Conservation (phyloP, 2,113 vertebrate genomes). For the Brevimyrus niger region DNA sequence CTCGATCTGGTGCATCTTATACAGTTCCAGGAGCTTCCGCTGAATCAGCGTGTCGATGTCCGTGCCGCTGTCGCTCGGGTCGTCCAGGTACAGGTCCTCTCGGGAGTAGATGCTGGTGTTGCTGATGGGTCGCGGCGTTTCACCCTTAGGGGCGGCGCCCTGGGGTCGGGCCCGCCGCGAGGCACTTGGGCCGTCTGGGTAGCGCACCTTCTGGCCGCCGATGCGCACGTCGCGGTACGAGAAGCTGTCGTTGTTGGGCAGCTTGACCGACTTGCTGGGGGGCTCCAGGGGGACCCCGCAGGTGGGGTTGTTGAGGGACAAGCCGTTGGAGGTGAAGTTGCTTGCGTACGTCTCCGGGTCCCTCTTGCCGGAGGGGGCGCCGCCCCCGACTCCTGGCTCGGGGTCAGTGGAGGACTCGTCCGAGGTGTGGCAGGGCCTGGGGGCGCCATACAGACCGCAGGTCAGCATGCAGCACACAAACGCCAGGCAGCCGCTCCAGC, state of each 20-base stretch:
- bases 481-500: slow-evolving; percentile 63
- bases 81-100: slow-evolving; percentile 72
- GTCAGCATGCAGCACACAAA: slow-evolving; percentile 63
- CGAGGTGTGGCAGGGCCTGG: slow-evolving; percentile 63
- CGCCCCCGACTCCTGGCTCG: not conserved
- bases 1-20: slow-evolving; percentile 94
- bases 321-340: slow-evolving; percentile 59
- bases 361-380: not conserved
- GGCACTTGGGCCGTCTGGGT: slow-evolving; percentile 27
- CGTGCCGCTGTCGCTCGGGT: slow-evolving; percentile 77
- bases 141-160: slow-evolving; percentile 62
- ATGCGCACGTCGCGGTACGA: slow-evolving; percentile 84
- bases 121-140: slow-evolving; percentile 74
- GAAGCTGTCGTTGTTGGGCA: slow-evolving; percentile 72
- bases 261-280: slow-evolving; percentile 44
- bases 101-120: slow-evolving; percentile 79
- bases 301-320: slow-evolving; percentile 60
- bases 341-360: slow-evolving; percentile 41
- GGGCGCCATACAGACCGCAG: slow-evolving; percentile 76
- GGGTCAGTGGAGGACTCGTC: slow-evolving; percentile 73
- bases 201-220: slow-evolving; percentile 76
- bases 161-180: slow-evolving; percentile 53
- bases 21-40: slow-evolving; percentile 92
- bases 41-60: slow-evolving; percentile 92
- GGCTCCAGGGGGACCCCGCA: slow-evolving; percentile 52